Conservation (phyloP, 2,888 invertebrate species). For the Drosophila flavopinicola region DNA sequence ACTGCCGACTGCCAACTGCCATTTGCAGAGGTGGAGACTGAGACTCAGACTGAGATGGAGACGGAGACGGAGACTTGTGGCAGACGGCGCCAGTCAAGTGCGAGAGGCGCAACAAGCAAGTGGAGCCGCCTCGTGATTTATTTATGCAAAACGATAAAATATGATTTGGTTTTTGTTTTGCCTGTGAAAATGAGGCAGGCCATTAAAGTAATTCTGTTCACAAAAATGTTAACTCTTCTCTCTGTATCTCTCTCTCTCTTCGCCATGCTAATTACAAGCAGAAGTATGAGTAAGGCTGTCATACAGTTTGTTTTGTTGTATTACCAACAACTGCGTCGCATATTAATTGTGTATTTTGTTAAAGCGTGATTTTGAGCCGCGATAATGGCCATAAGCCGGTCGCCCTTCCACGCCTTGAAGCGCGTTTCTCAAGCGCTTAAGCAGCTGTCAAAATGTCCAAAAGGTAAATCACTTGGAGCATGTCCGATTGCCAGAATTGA, state of each 20-base stretch:
- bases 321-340: slow-evolving; percentile 66
- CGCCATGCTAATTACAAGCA: slow-evolving; percentile 64
- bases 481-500: slow-evolving; percentile 52
- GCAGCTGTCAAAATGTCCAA: slow-evolving; percentile 72
- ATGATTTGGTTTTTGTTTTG: slow-evolving; percentile 67
- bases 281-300: neutral
- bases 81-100: slow-evolving; percentile 70
- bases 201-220: slow-evolving; percentile 63
- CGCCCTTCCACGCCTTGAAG: slow-evolving; percentile 35
- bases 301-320: slow-evolving; percentile 18
- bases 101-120: slow-evolving; percentile 39
- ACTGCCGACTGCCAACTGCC: slow-evolving; percentile 34
- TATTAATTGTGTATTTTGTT: slow-evolving; percentile 61
- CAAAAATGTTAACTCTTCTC: neutral
- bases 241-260: slow-evolving; percentile 11
- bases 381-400: slow-evolving; percentile 52
- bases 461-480: slow-evolving; percentile 37
- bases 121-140: slow-evolving; percentile 72
- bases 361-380: slow-evolving; percentile 47
- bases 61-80: slow-evolving; percentile 2
- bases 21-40: slow-evolving; percentile 20
- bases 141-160: slow-evolving; percentile 76
- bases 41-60: slow-evolving; percentile 1
- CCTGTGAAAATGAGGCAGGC: slow-evolving; percentile 67
- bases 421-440: slow-evolving; percentile 65